phyloP scores from a whole-genome alignment of 1,140 invertebrate genomes.

The Brachionus koreanus region DNA sequence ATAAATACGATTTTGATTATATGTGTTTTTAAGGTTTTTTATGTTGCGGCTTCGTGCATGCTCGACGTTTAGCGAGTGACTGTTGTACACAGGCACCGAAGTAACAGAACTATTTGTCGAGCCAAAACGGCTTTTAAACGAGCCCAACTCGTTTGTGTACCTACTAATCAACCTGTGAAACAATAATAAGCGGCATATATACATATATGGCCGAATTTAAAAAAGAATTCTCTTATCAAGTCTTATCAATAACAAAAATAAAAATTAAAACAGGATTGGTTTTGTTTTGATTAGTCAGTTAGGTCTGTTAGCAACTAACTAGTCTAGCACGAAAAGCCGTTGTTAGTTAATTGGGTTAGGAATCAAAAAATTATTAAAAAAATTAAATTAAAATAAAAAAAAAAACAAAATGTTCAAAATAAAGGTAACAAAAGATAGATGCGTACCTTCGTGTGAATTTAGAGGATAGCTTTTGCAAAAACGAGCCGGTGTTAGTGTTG shows the following conservation, averaged over 20 bases:
- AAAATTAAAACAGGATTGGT: no score
- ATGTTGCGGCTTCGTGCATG: not conserved
- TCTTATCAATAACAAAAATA: not conserved
- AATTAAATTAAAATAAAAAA: not conserved
- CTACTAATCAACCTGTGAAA: not conserved
- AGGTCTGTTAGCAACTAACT: not conserved
- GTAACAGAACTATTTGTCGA: slow-evolving; percentile 22
- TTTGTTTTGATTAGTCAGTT: not conserved
- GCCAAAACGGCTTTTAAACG: not conserved
- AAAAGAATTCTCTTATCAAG: not conserved
- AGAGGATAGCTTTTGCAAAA: slow-evolving; percentile 34
- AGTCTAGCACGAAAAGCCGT: not conserved
- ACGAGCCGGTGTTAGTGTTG: not conserved
- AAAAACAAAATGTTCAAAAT: not conserved
- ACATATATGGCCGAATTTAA: not conserved
- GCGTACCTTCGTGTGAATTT: slow-evolving; percentile 43
- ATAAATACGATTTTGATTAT: slow-evolving; percentile 21
- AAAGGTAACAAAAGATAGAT: not conserved
- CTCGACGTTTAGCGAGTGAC: not conserved
- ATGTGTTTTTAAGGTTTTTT: slow-evolving; percentile 14
- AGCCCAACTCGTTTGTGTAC: not conserved
- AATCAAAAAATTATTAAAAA: no score
- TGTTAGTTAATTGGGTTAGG: not conserved
- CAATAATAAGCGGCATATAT: not conserved
- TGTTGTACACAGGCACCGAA: not conserved